phyloP scores from a whole-genome alignment of 2,113 vertebrate species.

The Anas platyrhynchos region DNA sequence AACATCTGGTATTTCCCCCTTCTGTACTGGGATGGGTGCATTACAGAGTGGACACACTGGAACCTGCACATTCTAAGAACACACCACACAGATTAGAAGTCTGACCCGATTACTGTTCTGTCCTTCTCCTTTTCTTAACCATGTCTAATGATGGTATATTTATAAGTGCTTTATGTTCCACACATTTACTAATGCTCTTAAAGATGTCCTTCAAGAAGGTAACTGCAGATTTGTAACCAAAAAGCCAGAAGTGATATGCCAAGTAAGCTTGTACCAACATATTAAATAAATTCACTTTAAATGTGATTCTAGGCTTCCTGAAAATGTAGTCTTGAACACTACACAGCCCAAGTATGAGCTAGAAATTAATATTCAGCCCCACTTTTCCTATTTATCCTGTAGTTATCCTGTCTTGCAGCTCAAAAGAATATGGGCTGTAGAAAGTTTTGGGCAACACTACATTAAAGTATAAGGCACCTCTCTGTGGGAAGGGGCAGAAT shows the following conservation, averaged over 20 bases:
- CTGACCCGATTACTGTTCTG: background rate
- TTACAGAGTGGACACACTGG: slow-evolving; percentile 92
- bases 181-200: background rate
- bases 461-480: background rate
- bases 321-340: background rate
- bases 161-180: background rate
- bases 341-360: background rate
- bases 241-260: background rate
- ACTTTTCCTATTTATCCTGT: background rate
- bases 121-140: background rate
- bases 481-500: rapidly evolving
- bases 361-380: background rate
- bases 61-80: slow-evolving; percentile 88
- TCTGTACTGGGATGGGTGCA: slow-evolving; percentile 83
- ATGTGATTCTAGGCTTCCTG: background rate
- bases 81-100: background rate
- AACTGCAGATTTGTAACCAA: background rate
- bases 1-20: slow-evolving; percentile 87
- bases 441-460: background rate
- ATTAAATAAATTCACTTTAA: background rate
- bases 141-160: rapidly evolving
- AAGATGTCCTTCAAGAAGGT: background rate
- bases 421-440: background rate
- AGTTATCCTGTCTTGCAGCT: background rate
- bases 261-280: background rate